Percentiles rank a stretch among this genome's conserved stretches.
These are phyloP conservation scores for Phoxinus phoxinus DNA, from an alignment of 2,113 vertebrate species.

Conservation along the genomic window DNA sequence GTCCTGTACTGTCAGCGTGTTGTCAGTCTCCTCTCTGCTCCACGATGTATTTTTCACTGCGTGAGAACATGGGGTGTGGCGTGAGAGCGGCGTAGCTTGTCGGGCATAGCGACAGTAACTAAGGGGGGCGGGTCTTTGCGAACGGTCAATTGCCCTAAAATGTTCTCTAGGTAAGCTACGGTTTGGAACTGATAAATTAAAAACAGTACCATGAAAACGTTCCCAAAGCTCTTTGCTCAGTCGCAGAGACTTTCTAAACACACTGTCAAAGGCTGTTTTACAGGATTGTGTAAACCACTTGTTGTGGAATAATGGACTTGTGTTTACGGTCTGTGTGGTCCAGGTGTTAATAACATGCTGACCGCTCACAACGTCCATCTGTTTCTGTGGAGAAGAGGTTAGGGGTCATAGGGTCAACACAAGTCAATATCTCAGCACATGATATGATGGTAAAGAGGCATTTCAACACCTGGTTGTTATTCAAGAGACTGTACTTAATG, in stretches of 20 bases:
- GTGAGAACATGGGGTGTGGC: no score
- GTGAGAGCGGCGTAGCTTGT: no score
- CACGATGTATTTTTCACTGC: no score
- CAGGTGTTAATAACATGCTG: slow-evolving; percentile 1
- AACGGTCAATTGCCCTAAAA: not conserved
- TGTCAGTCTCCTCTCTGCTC: no score
- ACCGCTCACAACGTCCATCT: not conserved
- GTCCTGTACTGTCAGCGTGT: no score
- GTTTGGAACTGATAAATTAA: not conserved
- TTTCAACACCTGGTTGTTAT: slow-evolving; percentile 14
- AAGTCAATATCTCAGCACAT: not conserved
- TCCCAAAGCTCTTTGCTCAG: not conserved
- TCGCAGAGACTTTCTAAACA: not conserved
- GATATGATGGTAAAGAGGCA: not conserved
- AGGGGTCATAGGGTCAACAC: not conserved
- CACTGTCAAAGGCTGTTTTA: not conserved
- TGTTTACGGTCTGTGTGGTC: not conserved
- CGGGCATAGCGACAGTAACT: no score
- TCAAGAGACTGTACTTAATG: not conserved
- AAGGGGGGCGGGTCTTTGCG: no score
- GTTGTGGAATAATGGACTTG: not conserved
- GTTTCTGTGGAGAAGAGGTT: not conserved
- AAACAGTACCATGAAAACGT: not conserved
- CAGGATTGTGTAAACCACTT: slow-evolving; percentile 10
- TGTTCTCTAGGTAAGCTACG: not conserved